Evolutionary conservation across 2,113 vertebrate genomes (phyloP).

Genomic region (Gavia stellata): DNA sequence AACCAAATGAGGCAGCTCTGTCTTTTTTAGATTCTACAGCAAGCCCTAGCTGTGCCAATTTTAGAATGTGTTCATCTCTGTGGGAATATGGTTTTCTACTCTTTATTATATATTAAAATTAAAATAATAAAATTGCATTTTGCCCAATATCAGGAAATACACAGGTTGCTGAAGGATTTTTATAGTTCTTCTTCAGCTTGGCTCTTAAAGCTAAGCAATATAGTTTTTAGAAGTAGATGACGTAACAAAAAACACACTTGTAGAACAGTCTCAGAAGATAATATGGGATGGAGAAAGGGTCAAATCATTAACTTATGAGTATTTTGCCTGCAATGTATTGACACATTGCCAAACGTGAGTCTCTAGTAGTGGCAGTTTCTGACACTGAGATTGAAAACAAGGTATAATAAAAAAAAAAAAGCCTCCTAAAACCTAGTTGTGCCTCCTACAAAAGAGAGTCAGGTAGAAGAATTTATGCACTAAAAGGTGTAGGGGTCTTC

Average conservation of each 20-base stretch:
- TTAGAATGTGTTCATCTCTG: conserved; percentile 48
- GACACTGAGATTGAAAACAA: not conserved
- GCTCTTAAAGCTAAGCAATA: not conserved
- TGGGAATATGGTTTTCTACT: conserved; percentile 61
- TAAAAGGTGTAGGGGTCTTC: not conserved
- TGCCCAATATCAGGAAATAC: not conserved
- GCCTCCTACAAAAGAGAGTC: not conserved
- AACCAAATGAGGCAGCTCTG: conserved; percentile 70
- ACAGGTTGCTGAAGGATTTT: not conserved
- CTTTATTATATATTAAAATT: conserved; percentile 66
- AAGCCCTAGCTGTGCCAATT: conserved; percentile 65
- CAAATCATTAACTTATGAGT: not conserved
- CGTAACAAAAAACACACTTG: not conserved
- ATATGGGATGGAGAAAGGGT: not conserved
- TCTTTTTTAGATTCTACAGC: conserved; percentile 50
- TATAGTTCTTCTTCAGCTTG: not conserved
- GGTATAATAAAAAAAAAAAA: not conserved
- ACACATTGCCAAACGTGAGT: not conserved
- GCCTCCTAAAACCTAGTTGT: not conserved
- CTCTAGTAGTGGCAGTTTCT: not conserved
- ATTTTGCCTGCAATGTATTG: not conserved
- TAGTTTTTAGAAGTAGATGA: not conserved
- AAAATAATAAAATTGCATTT: conserved; percentile 55
- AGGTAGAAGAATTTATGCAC: not conserved
- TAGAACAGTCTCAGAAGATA: not conserved